These are phyloP conservation scores for Cossypha polioptera DNA, from an alignment of 2,797 vertebrate species.

Conservation along the genomic window DNA sequence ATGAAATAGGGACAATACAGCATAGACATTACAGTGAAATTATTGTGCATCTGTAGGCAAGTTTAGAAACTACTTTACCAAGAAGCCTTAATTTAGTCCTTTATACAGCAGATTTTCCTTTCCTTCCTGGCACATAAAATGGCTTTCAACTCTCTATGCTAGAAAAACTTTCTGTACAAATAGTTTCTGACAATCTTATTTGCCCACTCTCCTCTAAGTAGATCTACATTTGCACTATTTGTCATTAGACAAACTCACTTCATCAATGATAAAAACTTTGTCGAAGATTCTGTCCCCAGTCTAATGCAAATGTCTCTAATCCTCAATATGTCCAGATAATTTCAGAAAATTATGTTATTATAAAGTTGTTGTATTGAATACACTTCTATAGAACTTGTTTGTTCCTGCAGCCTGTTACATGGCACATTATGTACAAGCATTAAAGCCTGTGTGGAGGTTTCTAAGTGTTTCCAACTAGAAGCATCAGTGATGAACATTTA, in stretches of 20 bases:
- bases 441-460: background rate
- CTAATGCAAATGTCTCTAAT: background rate
- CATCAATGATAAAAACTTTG: background rate
- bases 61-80: background rate
- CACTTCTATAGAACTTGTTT: background rate
- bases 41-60: background rate
- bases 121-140: background rate
- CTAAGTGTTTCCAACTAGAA: background rate
- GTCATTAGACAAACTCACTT: background rate
- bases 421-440: background rate
- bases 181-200: background rate
- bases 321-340: background rate
- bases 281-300: background rate
- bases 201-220: background rate
- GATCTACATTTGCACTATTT: background rate
- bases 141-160: background rate
- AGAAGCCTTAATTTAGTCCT: background rate
- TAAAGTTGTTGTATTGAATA: background rate
- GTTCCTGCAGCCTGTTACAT: background rate
- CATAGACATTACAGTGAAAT: background rate
- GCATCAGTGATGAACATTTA: background rate
- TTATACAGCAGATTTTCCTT: background rate
- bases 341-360: background rate
- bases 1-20: background rate
- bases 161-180: background rate